These are phyloP conservation scores for Drosophila silvestris DNA, from an alignment of 2,888 invertebrate species.

Conservation along the genomic window DNA sequence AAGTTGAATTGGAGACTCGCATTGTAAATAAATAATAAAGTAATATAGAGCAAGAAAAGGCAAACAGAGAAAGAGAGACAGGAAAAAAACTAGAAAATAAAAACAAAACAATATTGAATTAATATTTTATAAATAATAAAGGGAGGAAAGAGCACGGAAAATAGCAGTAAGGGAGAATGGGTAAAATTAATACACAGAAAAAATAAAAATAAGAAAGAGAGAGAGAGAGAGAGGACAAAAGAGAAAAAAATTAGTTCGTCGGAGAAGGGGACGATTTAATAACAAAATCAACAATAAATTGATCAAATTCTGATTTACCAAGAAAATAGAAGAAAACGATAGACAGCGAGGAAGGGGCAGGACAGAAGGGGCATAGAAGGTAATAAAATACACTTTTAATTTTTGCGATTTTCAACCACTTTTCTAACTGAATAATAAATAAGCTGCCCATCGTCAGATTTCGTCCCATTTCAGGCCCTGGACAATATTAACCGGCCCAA, in stretches of 20 bases:
- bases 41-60: not conserved
- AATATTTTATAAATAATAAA: not conserved
- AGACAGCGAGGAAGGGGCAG: not conserved
- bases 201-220: not conserved
- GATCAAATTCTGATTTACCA: not conserved
- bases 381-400: not conserved
- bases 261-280: not conserved
- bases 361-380: not conserved
- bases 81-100: not conserved
- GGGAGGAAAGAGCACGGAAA: not conserved
- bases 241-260: not conserved
- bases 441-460: not conserved
- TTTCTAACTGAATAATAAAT: not conserved
- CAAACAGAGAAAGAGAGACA: not conserved
- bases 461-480: not conserved
- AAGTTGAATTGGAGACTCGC: not conserved
- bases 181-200: not conserved
- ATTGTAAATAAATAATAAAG: not conserved
- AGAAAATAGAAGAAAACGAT: not conserved
- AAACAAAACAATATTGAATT: not conserved
- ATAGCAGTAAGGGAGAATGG: not conserved
- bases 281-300: not conserved
- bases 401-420: not conserved
- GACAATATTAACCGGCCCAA: conserved; percentile 7
- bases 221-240: not conserved